Evolutionary conservation across 1,140 invertebrate species (phyloP), one percentile per base, ranked within the genome.

Genomic region (Varroa destructor): DNA sequence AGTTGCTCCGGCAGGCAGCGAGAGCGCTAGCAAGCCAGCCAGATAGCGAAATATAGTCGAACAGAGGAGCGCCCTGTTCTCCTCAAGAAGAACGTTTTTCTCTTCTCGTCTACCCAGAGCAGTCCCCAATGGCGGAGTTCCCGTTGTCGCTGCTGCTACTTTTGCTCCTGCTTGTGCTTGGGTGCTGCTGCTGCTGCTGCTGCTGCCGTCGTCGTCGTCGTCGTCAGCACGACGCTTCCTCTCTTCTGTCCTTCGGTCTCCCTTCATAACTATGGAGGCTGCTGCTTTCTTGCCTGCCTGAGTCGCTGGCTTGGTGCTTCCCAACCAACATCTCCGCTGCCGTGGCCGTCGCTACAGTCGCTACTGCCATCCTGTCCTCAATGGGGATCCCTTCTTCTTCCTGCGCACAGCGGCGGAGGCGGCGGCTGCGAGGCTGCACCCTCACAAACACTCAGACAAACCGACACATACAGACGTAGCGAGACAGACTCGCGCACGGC

Each of bases 331-430:
- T 51, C 46, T 8, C 46, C 46, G 46, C 46, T 8, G 46, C 25
- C 25, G 25, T 25, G 25, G 25, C 25, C 25, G 25, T 25, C 25
- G 25, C 25, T 25, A 25, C 25, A 25, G 25, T 25, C 25, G 25
- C 25, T 25, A 25, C 25, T 25, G 10, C 25, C 25, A 36, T 58
- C 12, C 40, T 40, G 40, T 46, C 40, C 46, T 67, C 61, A 46
- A 43, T 67, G 61, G 40, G 40, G 37, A 12, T 67, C 61, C 61
- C 61, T n/a, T 67, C 61, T 46, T 67, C 46, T 36, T 58, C 40
- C 3, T 37, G 40, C 46, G 61, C 46, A 14, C 61, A 25, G 36
- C 57, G 57, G 57, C 6, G 57, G 57, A 58, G 57, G 57, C 25
- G 42, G 25, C 25, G 25, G 25, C 25, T 25, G 25, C 25, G 25